Conservation (phyloP, 2,113 vertebrate species). For the Gambusia holbrooki region DNA sequence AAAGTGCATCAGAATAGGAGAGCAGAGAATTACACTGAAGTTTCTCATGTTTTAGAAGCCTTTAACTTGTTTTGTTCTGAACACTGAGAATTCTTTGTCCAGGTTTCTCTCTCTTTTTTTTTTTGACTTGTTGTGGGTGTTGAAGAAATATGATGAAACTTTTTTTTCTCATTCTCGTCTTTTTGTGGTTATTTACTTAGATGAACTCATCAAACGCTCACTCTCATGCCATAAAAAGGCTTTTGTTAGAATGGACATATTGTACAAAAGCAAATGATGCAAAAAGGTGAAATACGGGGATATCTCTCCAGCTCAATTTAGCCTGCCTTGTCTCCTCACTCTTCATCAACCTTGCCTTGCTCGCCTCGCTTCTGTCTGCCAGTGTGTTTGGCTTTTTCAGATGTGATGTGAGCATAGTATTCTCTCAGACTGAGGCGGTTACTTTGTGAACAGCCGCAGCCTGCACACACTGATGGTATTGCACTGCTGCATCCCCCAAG, state of each 20-base stretch:
- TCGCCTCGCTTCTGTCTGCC: conserved; percentile 67
- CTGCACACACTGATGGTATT: conserved; percentile 69
- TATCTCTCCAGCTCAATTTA: conserved; percentile 68
- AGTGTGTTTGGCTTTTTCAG: conserved; percentile 68
- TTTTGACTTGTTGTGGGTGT: conserved; percentile 22
- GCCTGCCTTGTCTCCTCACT: conserved; percentile 72
- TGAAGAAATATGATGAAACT: conserved; percentile 59
- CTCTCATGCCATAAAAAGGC: conserved; percentile 78
- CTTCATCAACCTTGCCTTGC: conserved; percentile 68
- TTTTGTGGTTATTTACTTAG: conserved; percentile 85
- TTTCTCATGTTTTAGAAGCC: conserved; percentile 86
- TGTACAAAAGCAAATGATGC: conserved; percentile 80
- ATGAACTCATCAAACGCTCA: conserved; percentile 69
- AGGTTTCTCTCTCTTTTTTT: conserved; percentile 55
- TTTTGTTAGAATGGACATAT: conserved; percentile 72
- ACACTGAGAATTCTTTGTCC: conserved; percentile 49
- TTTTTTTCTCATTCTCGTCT: conserved; percentile 81
- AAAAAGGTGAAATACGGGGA: conserved; percentile 81
- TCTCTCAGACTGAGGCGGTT: conserved; percentile 73
- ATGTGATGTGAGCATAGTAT: conserved; percentile 72
- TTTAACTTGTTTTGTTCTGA: conserved; percentile 70
- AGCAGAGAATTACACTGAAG: conserved; percentile 94
- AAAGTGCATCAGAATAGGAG: conserved; percentile 93
- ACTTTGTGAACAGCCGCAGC: conserved; percentile 68
- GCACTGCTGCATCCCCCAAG: conserved; percentile 73